These are phyloP conservation scores for Gnathonemus echidnorhynchus DNA, from an alignment of 2,113 vertebrate species.

Conservation along the genomic window DNA sequence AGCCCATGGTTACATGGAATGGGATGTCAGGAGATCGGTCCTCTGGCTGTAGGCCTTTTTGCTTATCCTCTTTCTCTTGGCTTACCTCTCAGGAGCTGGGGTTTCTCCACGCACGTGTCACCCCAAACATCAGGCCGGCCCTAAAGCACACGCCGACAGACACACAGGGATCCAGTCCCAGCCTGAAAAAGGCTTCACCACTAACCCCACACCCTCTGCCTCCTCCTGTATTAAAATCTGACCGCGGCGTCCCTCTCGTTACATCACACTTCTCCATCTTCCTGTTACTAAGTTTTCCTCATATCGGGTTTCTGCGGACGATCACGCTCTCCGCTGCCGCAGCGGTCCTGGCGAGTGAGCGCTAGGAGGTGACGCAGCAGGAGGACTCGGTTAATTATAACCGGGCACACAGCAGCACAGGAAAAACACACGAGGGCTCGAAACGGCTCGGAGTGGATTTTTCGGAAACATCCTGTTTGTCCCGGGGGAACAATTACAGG, in stretches of 20 bases:
- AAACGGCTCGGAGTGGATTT: not conserved
- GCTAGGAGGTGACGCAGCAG: not conserved
- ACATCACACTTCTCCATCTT: not conserved
- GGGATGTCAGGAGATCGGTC: not conserved
- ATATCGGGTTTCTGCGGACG: not conserved
- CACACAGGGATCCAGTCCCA: not conserved
- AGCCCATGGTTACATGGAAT: not conserved
- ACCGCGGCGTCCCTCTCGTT: not conserved
- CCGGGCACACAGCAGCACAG: not conserved
- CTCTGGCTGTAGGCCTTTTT: not conserved
- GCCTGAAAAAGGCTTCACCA: not conserved
- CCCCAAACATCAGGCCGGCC: not conserved
- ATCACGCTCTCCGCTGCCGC: not conserved
- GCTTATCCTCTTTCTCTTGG: not conserved
- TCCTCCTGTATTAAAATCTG: not conserved
- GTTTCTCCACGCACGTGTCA: not conserved
- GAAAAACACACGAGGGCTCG: conserved; percentile 5
- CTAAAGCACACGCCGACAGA: not conserved
- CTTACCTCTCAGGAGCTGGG: not conserved
- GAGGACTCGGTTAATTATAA: conserved; percentile 13
- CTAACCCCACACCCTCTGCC: not conserved
- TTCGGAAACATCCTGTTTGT: conserved; percentile 20
- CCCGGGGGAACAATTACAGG: conserved; percentile 7
- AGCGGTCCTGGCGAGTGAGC: not conserved
- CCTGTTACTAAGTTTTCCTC: not conserved